Evolutionary conservation across 2,113 vertebrate species (phyloP).

Genomic region (Sinosuthora webbiana): DNA sequence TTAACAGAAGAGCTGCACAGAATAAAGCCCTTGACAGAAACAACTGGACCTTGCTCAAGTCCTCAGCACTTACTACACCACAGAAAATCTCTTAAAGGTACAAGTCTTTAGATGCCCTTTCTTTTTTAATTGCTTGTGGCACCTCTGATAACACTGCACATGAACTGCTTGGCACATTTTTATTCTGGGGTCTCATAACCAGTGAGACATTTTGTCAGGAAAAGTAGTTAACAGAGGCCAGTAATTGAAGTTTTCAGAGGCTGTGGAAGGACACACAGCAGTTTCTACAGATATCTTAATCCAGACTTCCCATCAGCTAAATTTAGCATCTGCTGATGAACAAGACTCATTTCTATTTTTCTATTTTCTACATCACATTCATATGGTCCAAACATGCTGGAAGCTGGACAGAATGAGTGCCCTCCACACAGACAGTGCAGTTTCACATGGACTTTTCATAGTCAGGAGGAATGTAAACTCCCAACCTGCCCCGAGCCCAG

Average conservation of each 20-base stretch:
- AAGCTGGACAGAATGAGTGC: not conserved
- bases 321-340: constrained; percentile 6
- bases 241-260: not conserved
- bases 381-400: no score
- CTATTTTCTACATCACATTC: no score
- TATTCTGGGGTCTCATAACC: not conserved
- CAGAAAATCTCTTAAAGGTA: not conserved
- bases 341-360: not conserved
- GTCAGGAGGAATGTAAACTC: not conserved
- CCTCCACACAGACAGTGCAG: not conserved
- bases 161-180: not conserved
- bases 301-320: constrained; percentile 1
- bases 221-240: not conserved
- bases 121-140: not conserved
- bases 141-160: not conserved
- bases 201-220: not conserved
- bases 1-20: not conserved
- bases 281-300: not conserved
- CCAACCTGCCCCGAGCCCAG: not conserved
- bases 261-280: not conserved
- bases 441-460: not conserved
- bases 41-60: not conserved
- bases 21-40: constrained; percentile 16
- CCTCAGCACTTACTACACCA: not conserved
- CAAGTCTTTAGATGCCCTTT: not conserved